phyloP scores from a whole-genome alignment of 2,113 vertebrate species.

The Erythrocebus patas region DNA sequence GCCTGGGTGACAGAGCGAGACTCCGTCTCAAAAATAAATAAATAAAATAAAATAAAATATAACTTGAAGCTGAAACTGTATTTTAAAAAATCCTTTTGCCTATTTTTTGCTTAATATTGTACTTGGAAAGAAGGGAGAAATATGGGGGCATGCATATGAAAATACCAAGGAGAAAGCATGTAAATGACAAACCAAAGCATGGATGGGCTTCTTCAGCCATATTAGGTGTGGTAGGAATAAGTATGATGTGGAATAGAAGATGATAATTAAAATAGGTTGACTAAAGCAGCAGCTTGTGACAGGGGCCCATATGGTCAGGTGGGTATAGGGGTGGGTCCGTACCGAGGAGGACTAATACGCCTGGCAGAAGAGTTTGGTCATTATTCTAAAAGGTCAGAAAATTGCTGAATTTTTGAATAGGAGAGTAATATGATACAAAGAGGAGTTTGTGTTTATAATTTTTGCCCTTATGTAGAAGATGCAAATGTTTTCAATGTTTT shows the following conservation, averaged over 20 bases:
- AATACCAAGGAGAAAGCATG: not conserved
- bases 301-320: not conserved
- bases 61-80: not conserved
- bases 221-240: not conserved
- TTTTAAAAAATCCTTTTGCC: not conserved
- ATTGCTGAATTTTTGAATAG: constrained; percentile 33
- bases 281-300: not conserved
- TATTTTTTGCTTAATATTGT: not conserved
- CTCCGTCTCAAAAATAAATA: no score
- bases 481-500: constrained; percentile 42
- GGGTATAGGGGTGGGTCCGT: not conserved
- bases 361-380: not conserved
- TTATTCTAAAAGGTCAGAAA: not conserved
- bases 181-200: not conserved
- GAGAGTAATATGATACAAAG: not conserved
- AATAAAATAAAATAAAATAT: not conserved
- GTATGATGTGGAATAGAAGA: not conserved
- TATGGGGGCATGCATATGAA: not conserved
- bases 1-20: no score
- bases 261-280: not conserved
- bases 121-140: not conserved
- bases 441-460: constrained; percentile 45
- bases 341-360: not conserved
- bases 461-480: constrained; percentile 1
- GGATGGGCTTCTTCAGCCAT: not conserved